Evolutionary conservation across 2,888 invertebrate species (phyloP).

Genomic region (Xylota segnis): DNA sequence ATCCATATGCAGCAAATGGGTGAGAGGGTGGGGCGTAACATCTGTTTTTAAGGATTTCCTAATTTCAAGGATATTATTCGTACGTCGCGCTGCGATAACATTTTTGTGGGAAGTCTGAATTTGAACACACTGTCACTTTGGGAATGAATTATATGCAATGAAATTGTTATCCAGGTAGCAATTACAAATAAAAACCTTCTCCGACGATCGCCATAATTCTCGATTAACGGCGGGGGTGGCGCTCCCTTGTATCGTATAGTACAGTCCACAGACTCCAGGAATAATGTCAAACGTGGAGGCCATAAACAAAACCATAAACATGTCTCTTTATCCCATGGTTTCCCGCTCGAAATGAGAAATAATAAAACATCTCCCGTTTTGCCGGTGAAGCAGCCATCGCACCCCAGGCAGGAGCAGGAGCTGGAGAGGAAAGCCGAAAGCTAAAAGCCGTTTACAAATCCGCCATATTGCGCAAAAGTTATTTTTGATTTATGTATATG

Average conservation of each 20-base stretch:
- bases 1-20: conserved; percentile 57
- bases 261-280: conserved; percentile 45
- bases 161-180: conserved; percentile 70
- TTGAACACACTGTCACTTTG: conserved; percentile 67
- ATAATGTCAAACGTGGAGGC: conserved; percentile 76
- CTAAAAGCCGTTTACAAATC: conserved; percentile 71
- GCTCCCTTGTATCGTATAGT: conserved; percentile 12
- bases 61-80: conserved; percentile 76
- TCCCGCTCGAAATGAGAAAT: conserved; percentile 72
- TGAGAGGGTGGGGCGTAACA: conserved; percentile 67
- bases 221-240: conserved; percentile 62
- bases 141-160: conserved; percentile 73
- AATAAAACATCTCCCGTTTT: conserved; percentile 71
- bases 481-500: conserved; percentile 76
- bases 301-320: conserved; percentile 79
- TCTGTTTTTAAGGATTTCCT: conserved; percentile 75
- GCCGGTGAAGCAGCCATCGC: background rate
- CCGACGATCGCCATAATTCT: conserved; percentile 69
- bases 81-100: conserved; percentile 29
- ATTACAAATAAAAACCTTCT: conserved; percentile 65
- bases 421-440: no score
- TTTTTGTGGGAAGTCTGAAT: conserved; percentile 64
- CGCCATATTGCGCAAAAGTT: conserved; percentile 77
- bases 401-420: conserved; percentile 11
- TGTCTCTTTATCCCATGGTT: conserved; percentile 77